A percentile compares a stretch with the other conserved stretches of the same genome.
Evolutionary conservation across 2,113 vertebrate genomes (phyloP).

Genomic region (Typhlomys cinereus): DNA sequence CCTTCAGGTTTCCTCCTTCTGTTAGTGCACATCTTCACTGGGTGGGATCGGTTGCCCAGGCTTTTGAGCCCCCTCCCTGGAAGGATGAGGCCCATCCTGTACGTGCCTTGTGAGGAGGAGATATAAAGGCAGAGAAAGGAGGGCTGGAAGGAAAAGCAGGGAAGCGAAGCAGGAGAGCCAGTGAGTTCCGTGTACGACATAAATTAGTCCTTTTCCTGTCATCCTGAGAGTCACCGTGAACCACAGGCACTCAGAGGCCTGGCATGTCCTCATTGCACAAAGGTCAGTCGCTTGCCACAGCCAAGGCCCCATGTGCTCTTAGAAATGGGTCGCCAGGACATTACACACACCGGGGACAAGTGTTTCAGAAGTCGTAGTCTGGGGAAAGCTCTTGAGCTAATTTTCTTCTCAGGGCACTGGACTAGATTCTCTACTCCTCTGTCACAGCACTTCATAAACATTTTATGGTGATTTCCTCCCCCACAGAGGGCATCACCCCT

Average conservation of each 20-base stretch:
- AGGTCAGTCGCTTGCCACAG: background rate
- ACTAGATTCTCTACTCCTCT: background rate
- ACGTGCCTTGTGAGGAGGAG: background rate
- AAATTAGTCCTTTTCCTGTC: background rate
- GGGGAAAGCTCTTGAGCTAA: background rate
- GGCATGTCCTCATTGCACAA: background rate
- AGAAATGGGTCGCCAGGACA: background rate
- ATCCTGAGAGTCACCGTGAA: background rate
- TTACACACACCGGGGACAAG: background rate
- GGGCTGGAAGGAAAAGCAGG: background rate
- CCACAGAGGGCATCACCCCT: background rate
- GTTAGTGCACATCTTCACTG: background rate
- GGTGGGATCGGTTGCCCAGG: background rate
- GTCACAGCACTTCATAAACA: background rate
- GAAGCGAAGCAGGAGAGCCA: rapidly evolving
- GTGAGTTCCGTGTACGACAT: background rate
- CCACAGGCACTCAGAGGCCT: background rate
- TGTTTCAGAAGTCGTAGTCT: background rate
- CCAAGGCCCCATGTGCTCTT: background rate
- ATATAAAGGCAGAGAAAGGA: background rate
- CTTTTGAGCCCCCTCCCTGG: background rate
- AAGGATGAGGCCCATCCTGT: background rate
- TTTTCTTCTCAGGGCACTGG: background rate
- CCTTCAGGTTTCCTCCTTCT: background rate
- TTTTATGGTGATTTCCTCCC: background rate